These are phyloP conservation scores for Xenopus tropicalis DNA, from an alignment of 2,113 vertebrate genomes.

Conservation along the genomic window UCB_Xtro_10.0 CM004446.2:84837001-84837500, in stretches of 20 bases:
- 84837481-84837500: no score
- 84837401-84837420: neutral
- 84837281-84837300: slow-evolving; percentile 83
- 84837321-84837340: slow-evolving; percentile 75
- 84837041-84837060: slow-evolving; percentile 53
- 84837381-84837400: no score
- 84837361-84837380: slow-evolving; percentile 24
- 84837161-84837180: slow-evolving; percentile 42
- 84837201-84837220: slow-evolving; percentile 31
- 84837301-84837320: slow-evolving; percentile 75
- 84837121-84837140: slow-evolving; percentile 51
- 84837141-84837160: slow-evolving; percentile 49
- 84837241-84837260: neutral
- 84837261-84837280: slow-evolving; percentile 80
- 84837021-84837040: slow-evolving; percentile 48
- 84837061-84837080: slow-evolving; percentile 61
- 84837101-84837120: slow-evolving; percentile 38
- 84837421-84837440: no score
- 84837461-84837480: no score
- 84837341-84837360: slow-evolving; percentile 42
- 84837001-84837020: neutral
- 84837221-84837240: neutral
- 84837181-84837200: neutral
- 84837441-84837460: no score
- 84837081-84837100: slow-evolving; percentile 58